Evolutionary conservation across 2,113 vertebrate species (phyloP), one percentile per base, ranked within the genome.

Genomic region (Danio rerio): DNA sequence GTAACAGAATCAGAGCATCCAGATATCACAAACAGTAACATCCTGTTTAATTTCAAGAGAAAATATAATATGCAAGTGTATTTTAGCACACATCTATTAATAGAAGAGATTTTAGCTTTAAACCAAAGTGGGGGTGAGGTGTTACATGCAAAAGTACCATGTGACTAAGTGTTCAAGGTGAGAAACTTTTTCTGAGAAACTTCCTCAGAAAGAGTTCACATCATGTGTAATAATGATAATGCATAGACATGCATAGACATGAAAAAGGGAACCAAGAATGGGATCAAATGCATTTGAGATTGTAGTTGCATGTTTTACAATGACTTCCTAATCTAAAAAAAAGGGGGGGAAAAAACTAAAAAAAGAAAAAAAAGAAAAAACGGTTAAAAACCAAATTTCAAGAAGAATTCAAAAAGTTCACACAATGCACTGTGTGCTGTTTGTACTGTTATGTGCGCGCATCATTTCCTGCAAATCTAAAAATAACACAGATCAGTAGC

Each of bases 381-480:
- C 0, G 5, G n/a, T 20, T 6, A 75, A 47, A 21, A 45, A 63
- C 45, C 63, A 52, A 78, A 12, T 13, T 52, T 40, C 59, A 63
- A 58, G 13, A 78, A 50, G 43, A 16, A 63, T 59, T 75, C 15
- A 58, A 15, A 58, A 77, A 42, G 58, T 62, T 78, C 75, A 78
- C 43, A 50, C 9, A 52, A 78, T 52, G 56, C 12, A 31, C 20
- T 31, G 31, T 21, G 45, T 63, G 75, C 40, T 72, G 49, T 7
- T 6, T 47, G 42, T 75, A 47, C 6, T 61, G 70, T 66, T 56
- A 62, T 58, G 59, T 52, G 59, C 65, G 73, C 42, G 55, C 40
- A 56, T 84, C 73, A 84, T 76, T 86, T 88, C 84, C 87, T 87
- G 84, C 31, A 65, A 7, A 55, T 65, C 74, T 86, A 84, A 68